Conservation (phyloP, 1,140 invertebrate genomes). For the Rhynchophorus ferrugineus region DNA sequence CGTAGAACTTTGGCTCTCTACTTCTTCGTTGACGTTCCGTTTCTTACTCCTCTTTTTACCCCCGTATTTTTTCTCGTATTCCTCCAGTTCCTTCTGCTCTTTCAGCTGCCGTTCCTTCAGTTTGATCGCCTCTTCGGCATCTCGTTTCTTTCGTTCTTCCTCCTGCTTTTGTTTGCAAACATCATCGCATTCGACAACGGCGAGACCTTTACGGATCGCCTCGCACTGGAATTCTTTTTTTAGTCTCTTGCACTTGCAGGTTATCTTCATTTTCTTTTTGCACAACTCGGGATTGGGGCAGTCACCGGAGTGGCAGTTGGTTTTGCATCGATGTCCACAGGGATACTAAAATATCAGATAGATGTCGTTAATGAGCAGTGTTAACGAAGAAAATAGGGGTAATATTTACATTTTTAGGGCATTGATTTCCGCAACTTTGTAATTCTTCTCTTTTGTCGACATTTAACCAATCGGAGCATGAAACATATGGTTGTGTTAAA, state of each 20-base stretch:
- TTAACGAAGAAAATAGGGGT: neutral
- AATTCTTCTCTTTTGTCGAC: constrained; percentile 48
- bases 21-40: constrained; percentile 38
- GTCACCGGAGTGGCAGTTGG: constrained; percentile 66
- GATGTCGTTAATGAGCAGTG: neutral
- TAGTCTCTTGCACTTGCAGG: constrained; percentile 70
- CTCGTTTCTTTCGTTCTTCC: constrained; percentile 45
- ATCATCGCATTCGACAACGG: constrained; percentile 53
- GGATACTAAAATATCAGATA: constrained; percentile 46
- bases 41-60: constrained; percentile 49
- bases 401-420: constrained; percentile 70
- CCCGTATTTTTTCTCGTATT: constrained; percentile 64
- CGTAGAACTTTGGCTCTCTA: constrained; percentile 38
- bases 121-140: constrained; percentile 47
- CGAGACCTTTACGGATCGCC: constrained; percentile 46
- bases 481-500: constrained; percentile 62
- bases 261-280: constrained; percentile 69
- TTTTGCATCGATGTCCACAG: constrained; percentile 69
- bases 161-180: constrained; percentile 50
- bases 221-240: constrained; percentile 72
- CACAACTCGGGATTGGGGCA: constrained; percentile 64
- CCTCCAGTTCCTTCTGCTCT: constrained; percentile 61
- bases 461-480: constrained; percentile 59
- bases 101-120: constrained; percentile 53
- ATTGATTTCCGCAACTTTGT: constrained; percentile 73